These are phyloP conservation scores for Clunio marinus DNA, from an alignment of 2,888 invertebrate genomes.

Conservation along the genomic window DNA sequence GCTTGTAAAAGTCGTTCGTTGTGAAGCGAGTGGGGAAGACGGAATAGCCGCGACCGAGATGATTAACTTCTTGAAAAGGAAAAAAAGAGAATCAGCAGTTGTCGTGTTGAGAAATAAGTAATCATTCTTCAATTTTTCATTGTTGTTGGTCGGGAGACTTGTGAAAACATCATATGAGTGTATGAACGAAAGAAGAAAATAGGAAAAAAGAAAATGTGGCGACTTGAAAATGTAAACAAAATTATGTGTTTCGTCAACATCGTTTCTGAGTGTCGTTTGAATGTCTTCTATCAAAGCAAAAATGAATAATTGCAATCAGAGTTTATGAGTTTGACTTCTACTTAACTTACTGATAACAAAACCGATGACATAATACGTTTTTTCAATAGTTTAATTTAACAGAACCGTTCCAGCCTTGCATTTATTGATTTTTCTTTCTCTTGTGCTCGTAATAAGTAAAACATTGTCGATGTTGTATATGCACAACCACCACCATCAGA, in stretches of 20 bases:
- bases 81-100: no score
- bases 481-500: background rate
- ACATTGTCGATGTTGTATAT: background rate
- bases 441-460: background rate
- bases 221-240: conserved; percentile 34
- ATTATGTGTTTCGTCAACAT: no score
- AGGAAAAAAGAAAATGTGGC: conserved; percentile 27
- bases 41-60: no score
- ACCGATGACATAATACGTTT: background rate
- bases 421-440: conserved; percentile 22
- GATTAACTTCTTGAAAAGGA: background rate
- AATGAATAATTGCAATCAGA: no score
- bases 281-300: background rate
- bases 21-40: background rate
- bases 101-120: background rate
- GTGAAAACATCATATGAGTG: background rate
- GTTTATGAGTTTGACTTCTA: no score
- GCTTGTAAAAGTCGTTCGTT: background rate
- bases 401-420: conserved; percentile 28
- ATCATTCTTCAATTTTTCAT: conserved; percentile 22
- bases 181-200: background rate
- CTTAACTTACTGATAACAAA: background rate
- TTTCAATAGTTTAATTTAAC: background rate
- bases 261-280: no score
- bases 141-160: background rate